These are phyloP conservation scores for Strigamia maritima DNA, from an alignment of 2,888 invertebrate species.

Conservation along the genomic window DNA sequence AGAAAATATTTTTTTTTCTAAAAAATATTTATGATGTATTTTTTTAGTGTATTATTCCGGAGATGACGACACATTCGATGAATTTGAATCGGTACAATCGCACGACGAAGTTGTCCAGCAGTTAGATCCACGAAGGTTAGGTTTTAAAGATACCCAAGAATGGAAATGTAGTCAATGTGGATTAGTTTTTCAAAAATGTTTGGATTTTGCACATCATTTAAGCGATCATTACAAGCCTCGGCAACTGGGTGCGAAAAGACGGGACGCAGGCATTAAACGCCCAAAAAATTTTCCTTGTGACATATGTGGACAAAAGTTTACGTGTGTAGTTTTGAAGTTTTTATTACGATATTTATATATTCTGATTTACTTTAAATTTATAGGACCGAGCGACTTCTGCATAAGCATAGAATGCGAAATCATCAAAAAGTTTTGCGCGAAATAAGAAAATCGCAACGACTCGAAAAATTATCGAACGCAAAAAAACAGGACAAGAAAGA, in stretches of 20 bases:
- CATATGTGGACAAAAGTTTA: conserved; percentile 39
- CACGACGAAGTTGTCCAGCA: conserved; percentile 18
- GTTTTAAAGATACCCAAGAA: conserved; percentile 30
- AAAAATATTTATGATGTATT: not conserved
- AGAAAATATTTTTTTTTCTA: not conserved
- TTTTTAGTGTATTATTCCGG: not conserved
- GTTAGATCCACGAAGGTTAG: conserved; percentile 31
- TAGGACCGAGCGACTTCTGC: conserved; percentile 23
- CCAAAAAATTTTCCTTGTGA: conserved; percentile 39
- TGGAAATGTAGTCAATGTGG: conserved; percentile 42
- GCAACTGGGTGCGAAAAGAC: conserved; percentile 22
- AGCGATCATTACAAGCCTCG: conserved; percentile 40
- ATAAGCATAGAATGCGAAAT: conserved; percentile 7
- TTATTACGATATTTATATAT: not conserved
- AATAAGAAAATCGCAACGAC: not conserved
- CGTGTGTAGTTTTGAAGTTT: not conserved
- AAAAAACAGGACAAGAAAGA: not conserved
- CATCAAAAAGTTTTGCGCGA: conserved; percentile 6
- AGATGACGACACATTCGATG: conserved; percentile 21
- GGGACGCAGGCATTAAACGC: conserved; percentile 31
- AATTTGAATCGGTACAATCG: conserved; percentile 29
- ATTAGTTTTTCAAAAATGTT: conserved; percentile 33
- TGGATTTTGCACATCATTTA: conserved; percentile 41
- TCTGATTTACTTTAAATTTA: not conserved
- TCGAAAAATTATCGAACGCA: not conserved